Base-by-base conservation (phyloP, 2,797 vertebrate genomes). In the Zenarchopterus dispar region DNA sequence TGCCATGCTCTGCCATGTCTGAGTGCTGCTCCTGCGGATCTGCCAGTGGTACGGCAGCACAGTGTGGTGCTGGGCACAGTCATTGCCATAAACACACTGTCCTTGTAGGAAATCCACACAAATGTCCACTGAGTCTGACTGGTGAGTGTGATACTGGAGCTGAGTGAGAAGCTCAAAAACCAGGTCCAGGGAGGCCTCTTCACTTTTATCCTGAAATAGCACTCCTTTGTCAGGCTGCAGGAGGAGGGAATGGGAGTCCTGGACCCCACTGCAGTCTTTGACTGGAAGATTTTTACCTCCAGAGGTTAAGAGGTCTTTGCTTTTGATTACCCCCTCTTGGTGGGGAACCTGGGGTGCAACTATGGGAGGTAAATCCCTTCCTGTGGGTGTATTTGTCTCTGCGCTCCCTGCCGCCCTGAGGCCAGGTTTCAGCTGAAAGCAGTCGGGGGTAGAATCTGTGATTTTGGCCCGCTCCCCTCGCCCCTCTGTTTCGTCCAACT, bases 141-240 rank as follows among this genome's bases (percentile, higher is more conserved):
- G 96, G 84, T 98, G 98, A 18, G 96, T 98, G 83, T 99, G 97
- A 90, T 99, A 99, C 73, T 99, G 97, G 80, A 99, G 93, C 89
- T 99, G 97, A 68, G 97, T 99, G 85, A 99, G 88, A 64, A 99
- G 94, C 88, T 99, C 97, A 80, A 99, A 99, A 45, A 99, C 97
- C 73, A 99, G 92, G 82, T 98, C 97, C 70, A 99, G 92, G 61
- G 98, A 99, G 62, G 96, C 97, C 75, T 99, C 98, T 63, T 99
- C 98, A 18, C 96, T 99, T 93, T 99, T 98, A 80, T 96, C 94
- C 94, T 96, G 95, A 92, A 99, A 99, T 87, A 99, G 93, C 74
- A 90, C 92, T 48, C 84, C 77, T 82, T 93, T 85, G 95, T 90
- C 80, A 0, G 92, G 55, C 88, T 91, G 76, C 52, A 82, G 70